phyloP scores from a whole-genome alignment of 2,888 invertebrate species.

The Liodrosophila aerea region DNA sequence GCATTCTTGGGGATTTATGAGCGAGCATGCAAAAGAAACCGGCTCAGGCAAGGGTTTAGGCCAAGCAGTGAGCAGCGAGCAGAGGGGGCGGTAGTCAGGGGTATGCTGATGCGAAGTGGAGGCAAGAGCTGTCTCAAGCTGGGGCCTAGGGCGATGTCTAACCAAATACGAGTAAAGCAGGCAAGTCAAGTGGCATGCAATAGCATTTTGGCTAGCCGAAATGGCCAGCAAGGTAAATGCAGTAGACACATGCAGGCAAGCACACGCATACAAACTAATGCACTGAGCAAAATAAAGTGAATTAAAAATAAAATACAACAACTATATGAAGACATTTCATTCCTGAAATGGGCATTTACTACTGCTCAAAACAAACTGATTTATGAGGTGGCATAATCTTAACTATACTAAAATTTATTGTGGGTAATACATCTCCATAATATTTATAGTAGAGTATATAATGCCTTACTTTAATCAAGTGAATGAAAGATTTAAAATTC shows the following conservation, averaged over 20 bases:
- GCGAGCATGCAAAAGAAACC: conserved; percentile 69
- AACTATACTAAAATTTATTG: too few species aligned
- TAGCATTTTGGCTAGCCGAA: conserved; percentile 49
- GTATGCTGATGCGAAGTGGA: conserved; percentile 3
- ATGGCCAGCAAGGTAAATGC: conserved; percentile 71
- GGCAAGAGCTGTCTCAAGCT: conserved; percentile 32
- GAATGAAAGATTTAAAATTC: too few species aligned
- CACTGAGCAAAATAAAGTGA: too few species aligned
- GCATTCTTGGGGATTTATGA: conserved; percentile 74
- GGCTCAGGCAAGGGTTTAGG: conserved; percentile 54
- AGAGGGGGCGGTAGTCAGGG: conserved; percentile 2
- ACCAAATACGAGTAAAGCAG: conserved; percentile 70
- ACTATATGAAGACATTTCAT: too few species aligned
- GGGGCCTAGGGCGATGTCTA: conserved; percentile 75
- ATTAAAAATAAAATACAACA: too few species aligned
- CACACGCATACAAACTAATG: neutral
- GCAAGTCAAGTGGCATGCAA: conserved; percentile 77
- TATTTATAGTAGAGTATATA: too few species aligned
- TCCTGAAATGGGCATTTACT: too few species aligned
- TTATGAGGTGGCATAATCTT: too few species aligned
- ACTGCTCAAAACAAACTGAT: too few species aligned
- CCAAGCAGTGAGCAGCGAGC: conserved; percentile 4
- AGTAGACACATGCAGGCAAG: conserved; percentile 19
- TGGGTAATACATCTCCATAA: too few species aligned
- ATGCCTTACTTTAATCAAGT: too few species aligned